phyloP scores from a whole-genome alignment of 2,888 invertebrate genomes.

The Clepsis dumicolana region DNA sequence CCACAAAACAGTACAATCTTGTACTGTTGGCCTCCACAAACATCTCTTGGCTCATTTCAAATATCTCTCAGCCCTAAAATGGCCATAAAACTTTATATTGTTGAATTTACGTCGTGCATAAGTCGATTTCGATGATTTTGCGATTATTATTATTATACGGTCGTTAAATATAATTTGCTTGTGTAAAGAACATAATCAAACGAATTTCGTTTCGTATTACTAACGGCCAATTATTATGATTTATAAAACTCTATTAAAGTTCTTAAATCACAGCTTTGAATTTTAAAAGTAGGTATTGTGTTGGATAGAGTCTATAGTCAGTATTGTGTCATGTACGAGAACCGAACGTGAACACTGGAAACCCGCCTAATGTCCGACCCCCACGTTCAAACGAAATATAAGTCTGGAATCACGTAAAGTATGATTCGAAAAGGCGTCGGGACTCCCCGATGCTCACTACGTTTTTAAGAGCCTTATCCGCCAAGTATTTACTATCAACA shows the following conservation, averaged over 20 bases:
- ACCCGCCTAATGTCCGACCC: constrained; percentile 1
- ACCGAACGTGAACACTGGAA: constrained; percentile 1
- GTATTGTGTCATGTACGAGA: not conserved
- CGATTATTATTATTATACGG: not conserved
- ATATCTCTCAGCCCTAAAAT: not conserved
- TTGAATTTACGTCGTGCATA: not conserved
- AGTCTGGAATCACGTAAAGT: constrained; percentile 60
- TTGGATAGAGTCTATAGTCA: not conserved
- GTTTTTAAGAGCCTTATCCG: constrained; percentile 62
- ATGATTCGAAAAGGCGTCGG: constrained; percentile 60
- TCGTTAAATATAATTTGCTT: not conserved
- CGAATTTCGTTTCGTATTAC: not conserved
- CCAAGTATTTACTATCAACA: constrained; percentile 48
- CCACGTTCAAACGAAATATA: constrained; percentile 14
- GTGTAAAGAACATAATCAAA: not conserved
- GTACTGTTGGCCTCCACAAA: not conserved
- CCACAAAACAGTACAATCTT: not conserved
- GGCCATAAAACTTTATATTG: not conserved
- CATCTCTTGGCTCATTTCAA: not conserved
- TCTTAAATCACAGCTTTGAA: not conserved
- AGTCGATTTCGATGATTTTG: not conserved
- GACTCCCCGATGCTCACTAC: constrained; percentile 58
- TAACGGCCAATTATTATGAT: constrained; percentile 1
- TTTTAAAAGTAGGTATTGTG: not conserved
- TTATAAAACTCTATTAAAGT: not conserved